Conservation (phyloP, 2,113 vertebrate genomes). For the Lathamus discolor region DNA sequence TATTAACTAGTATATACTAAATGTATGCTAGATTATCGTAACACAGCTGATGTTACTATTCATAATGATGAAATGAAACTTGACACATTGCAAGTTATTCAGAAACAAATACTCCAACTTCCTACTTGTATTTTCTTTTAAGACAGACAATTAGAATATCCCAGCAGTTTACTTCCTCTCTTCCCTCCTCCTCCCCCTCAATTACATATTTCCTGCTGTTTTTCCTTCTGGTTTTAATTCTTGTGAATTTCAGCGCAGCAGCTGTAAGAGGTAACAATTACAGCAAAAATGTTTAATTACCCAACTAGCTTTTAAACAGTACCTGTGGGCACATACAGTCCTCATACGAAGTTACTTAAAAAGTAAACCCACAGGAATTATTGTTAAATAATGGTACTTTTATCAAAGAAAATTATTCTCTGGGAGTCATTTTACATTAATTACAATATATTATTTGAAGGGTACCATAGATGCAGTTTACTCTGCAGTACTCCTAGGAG, state of each 20-base stretch:
- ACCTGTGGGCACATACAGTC: constrained; percentile 40
- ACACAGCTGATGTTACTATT: background rate
- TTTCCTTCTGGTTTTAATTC: background rate
- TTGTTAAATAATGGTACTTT: constrained; percentile 45
- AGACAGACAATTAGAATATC: background rate
- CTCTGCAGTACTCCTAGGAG: background rate
- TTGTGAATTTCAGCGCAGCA: constrained; percentile 5
- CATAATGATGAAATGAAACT: background rate
- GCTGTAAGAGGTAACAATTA: constrained; percentile 45
- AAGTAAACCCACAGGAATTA: constrained; percentile 63
- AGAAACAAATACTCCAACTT: background rate
- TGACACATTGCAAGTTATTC: background rate
- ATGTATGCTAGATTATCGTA: background rate
- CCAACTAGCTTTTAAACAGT: constrained; percentile 41
- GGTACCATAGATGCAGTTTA: background rate
- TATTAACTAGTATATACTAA: background rate
- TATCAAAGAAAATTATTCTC: constrained; percentile 53
- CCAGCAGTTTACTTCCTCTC: background rate
- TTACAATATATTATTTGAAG: constrained; percentile 43
- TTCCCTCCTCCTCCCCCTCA: background rate
- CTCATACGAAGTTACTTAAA: constrained; percentile 47
- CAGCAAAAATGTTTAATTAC: constrained; percentile 50
- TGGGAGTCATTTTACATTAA: constrained; percentile 43
- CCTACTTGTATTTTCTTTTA: background rate
- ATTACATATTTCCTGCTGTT: background rate